These are phyloP conservation scores for Microplitis mediator DNA, from an alignment of 1,140 invertebrate genomes.

Conservation along the genomic window DNA sequence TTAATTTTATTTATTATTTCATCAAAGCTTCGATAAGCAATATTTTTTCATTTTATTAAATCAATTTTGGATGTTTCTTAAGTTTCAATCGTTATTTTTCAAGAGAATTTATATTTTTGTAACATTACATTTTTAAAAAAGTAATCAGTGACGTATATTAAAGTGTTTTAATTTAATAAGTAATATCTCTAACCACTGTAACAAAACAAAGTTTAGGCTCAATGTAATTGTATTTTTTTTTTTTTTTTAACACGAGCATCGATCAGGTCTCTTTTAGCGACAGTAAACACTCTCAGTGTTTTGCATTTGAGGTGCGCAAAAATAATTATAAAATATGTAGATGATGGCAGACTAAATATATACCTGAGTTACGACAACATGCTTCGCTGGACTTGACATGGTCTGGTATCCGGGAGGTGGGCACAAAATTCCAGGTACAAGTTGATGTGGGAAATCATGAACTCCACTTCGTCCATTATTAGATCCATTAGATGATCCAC, in stretches of 20 bases:
- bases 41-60: too few relatives aligned
- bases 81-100: too few relatives aligned
- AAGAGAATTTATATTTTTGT: too few relatives aligned
- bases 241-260: background rate
- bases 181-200: too few relatives aligned
- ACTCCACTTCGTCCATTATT: slow-evolving; percentile 58
- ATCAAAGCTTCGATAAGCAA: too few relatives aligned
- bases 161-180: too few relatives aligned
- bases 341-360: slow-evolving; percentile 12
- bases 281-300: background rate
- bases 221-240: background rate
- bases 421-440: slow-evolving; percentile 91
- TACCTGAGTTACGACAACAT: slow-evolving; percentile 80
- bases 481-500: slow-evolving; percentile 54
- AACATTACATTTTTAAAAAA: too few relatives aligned
- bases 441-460: slow-evolving; percentile 79
- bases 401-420: slow-evolving; percentile 83
- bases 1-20: too few relatives aligned
- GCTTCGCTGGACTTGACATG: slow-evolving; percentile 83
- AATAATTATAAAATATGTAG: background rate
- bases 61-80: too few relatives aligned
- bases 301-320: background rate
- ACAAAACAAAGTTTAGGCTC: too few relatives aligned
- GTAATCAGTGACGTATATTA: too few relatives aligned
- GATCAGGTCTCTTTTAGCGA: background rate